Conservation (phyloP, 1,140 invertebrate genomes). For the Caenorhabditis tropicalis region DNA sequence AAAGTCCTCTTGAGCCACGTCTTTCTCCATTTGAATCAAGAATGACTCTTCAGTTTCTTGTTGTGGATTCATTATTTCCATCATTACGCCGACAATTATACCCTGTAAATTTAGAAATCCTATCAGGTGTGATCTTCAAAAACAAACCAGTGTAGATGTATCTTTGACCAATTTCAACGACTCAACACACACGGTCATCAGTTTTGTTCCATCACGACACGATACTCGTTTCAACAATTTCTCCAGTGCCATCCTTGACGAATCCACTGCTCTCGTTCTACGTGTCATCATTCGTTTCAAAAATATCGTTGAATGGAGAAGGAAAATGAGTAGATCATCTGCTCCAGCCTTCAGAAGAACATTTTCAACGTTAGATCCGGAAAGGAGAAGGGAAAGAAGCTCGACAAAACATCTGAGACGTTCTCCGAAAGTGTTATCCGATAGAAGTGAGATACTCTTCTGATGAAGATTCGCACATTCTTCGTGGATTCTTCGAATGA, state of each 20-base stretch:
- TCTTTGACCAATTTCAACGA: conserved; percentile 9
- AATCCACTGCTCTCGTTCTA: conserved; percentile 36
- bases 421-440: conserved; percentile 20
- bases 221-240: conserved; percentile 37
- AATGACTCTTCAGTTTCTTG: conserved; percentile 96
- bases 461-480: not conserved
- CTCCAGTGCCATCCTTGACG: conserved; percentile 31
- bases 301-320: conserved; percentile 41
- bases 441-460: not conserved
- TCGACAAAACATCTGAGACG: conserved; percentile 30
- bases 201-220: conserved; percentile 21
- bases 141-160: not conserved
- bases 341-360: conserved; percentile 46
- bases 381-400: conserved; percentile 26
- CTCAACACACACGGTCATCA: conserved; percentile 39
- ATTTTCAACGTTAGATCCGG: conserved; percentile 32
- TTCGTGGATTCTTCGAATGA: conserved; percentile 3
- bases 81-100: conserved; percentile 41
- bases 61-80: conserved; percentile 75
- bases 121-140: not conserved
- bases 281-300: conserved; percentile 27
- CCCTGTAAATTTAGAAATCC: not conserved
- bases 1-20: conserved; percentile 97
- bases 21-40: conserved; percentile 93
- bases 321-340: conserved; percentile 10